Evolutionary conservation across 23 tunicate species (phyloP).

Genomic region (Aplidium turbinatum): DNA sequence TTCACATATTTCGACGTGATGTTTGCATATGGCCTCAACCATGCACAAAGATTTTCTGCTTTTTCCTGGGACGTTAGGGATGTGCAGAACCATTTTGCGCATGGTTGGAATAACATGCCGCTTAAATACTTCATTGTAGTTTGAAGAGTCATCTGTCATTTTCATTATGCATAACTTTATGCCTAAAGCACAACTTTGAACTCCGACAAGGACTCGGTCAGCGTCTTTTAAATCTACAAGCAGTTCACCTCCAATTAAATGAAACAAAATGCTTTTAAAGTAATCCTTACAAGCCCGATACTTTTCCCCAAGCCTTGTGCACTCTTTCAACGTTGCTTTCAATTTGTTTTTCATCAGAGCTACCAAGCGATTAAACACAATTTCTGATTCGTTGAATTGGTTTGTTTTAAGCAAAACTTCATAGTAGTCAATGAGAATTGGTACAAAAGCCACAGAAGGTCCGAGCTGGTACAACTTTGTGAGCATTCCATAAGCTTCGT

Average conservation of each 20-base stretch:
- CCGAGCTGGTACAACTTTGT: no score
- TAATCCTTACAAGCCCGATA: no score
- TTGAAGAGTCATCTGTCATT: not conserved
- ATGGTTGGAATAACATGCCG: not conserved
- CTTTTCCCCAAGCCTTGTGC: not conserved
- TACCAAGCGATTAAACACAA: no score
- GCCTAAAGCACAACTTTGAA: not conserved
- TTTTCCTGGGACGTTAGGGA: not conserved
- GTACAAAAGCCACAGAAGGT: no score
- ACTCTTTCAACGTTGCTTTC: not conserved
- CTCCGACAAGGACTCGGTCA: not conserved
- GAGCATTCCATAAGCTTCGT: no score
- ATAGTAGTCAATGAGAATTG: no score
- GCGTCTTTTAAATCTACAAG: not conserved
- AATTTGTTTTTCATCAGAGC: conserved; percentile 6
- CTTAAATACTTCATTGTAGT: not conserved
- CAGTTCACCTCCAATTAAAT: not conserved
- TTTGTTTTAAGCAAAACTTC: no score
- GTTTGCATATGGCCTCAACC: conserved; percentile 5
- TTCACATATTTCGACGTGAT: not conserved
- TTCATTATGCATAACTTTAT: not conserved
- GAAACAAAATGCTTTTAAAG: no score
- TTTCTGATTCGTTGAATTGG: no score
- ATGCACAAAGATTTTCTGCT: not conserved
- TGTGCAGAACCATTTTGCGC: not conserved